phyloP scores from a whole-genome alignment of 2,113 vertebrate genomes.

The Notiomystis cincta region DNA sequence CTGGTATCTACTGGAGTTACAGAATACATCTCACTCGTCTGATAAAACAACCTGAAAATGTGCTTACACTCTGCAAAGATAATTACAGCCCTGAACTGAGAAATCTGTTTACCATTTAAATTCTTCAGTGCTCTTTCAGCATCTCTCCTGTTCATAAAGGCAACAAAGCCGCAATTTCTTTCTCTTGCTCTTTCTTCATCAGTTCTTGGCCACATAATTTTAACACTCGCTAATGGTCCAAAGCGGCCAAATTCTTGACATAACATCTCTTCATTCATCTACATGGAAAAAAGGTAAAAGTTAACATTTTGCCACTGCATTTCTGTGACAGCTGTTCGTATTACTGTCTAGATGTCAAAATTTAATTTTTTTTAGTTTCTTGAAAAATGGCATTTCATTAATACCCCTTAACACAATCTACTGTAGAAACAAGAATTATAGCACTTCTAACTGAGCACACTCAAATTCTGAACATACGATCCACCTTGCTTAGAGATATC shows the following conservation, averaged over 20 bases:
- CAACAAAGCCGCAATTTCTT: constrained; percentile 98
- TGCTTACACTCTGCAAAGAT: not conserved
- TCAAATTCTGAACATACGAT: not conserved
- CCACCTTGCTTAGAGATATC: not conserved
- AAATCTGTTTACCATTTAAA: constrained; percentile 83
- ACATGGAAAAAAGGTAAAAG: not conserved
- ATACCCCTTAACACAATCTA: not conserved
- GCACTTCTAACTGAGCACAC: not conserved
- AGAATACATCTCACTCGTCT: not conserved
- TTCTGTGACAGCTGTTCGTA: not conserved
- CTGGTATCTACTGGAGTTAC: not conserved
- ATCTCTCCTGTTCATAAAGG: constrained; percentile 98
- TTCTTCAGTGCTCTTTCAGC: constrained; percentile 97
- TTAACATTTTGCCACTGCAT: not conserved
- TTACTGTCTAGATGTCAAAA: not conserved
- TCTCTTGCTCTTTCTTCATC: constrained; percentile 98
- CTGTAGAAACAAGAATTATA: not conserved
- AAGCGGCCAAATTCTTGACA: constrained; percentile 98
- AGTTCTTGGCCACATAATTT: constrained; percentile 99
- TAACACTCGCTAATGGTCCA: constrained; percentile 95
- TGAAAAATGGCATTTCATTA: not conserved
- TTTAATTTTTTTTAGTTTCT: not conserved
- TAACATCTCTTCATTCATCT: constrained; percentile 99
- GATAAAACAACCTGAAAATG: not conserved
- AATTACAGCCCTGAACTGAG: not conserved